Evolutionary conservation across 2,888 invertebrate genomes (phyloP).

Genomic region (Axea sp.): DNA sequence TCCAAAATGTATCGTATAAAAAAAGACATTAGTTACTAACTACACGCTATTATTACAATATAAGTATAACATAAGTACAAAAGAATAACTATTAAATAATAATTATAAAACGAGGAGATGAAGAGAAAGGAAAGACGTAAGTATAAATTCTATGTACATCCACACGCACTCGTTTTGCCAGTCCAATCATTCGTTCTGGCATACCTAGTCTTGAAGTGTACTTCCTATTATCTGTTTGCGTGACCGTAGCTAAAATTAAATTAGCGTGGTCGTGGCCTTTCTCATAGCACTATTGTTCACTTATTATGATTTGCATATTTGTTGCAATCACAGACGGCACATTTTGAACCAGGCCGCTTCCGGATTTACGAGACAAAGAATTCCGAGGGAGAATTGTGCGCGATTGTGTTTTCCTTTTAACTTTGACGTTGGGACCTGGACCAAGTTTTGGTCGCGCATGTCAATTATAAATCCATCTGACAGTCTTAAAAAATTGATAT

Average conservation of each 20-base stretch:
- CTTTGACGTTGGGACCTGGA: conserved; percentile 3
- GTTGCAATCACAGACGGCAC: conserved; percentile 62
- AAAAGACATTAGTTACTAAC: conserved; percentile 40
- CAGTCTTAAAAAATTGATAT: conserved; percentile 44
- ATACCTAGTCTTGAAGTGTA: conserved; percentile 18
- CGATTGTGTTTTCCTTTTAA: conserved; percentile 32
- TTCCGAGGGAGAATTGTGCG: conserved; percentile 50
- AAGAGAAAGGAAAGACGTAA: conserved; percentile 24
- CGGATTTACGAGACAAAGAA: conserved; percentile 55
- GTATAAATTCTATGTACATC: conserved; percentile 52
- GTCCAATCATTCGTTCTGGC: conserved; percentile 20
- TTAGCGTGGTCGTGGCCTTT: conserved; percentile 55
- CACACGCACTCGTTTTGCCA: conserved; percentile 52
- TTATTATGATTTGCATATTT: conserved; percentile 58
- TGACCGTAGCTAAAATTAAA: conserved; percentile 44
- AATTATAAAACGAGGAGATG: conserved; percentile 6
- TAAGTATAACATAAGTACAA: conserved; percentile 25
- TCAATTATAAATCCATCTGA: conserved; percentile 51
- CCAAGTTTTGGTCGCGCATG: conserved; percentile 17
- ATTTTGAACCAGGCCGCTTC: conserved; percentile 57
- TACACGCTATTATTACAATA: conserved; percentile 38
- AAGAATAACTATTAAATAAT: conserved; percentile 19
- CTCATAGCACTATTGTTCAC: conserved; percentile 61
- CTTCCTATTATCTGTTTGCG: conserved; percentile 4
- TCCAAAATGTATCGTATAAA: conserved; percentile 32